Percentiles rank a stretch among this genome's conserved stretches.
Evolutionary conservation across 1,140 invertebrate genomes (phyloP).

Genomic region (Nasonia vitripennis): DNA sequence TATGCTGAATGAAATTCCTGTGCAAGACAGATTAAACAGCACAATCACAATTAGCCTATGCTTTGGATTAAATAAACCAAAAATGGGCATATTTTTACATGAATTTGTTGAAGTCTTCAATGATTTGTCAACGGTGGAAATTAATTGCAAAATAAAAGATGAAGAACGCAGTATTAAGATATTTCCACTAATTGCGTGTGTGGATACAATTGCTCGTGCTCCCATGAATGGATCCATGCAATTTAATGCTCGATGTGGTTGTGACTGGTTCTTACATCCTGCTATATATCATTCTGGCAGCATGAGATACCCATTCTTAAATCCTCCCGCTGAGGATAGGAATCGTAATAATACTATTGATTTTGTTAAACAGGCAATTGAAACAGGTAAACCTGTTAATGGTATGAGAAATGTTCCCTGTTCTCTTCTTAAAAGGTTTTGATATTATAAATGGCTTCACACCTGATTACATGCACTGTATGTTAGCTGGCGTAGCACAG

Average conservation of each 20-base stretch:
- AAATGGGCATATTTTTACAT: background rate
- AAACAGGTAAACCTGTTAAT: background rate
- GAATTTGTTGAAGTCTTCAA: too few species aligned
- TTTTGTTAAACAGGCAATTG: background rate
- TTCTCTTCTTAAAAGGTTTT: background rate
- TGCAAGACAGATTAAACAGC: background rate
- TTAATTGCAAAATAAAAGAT: background rate
- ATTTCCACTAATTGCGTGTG: background rate
- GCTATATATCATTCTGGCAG: background rate
- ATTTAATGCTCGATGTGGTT: background rate
- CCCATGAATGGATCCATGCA: background rate
- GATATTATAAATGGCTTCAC: background rate
- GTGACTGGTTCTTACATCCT: background rate
- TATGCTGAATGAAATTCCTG: background rate
- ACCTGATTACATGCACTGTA: constrained; percentile 18
- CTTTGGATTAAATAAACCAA: background rate
- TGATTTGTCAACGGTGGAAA: background rate
- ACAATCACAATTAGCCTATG: background rate
- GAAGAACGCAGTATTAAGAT: background rate
- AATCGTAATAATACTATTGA: background rate
- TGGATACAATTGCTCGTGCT: background rate
- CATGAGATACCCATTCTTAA: background rate
- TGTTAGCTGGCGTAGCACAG: background rate
- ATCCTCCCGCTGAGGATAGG: background rate
- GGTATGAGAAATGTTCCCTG: background rate